A percentile compares a stretch with the other conserved stretches of the same genome.
Evolutionary conservation across 53 echinoderm and acorn worm genomes (phyloP).

Genomic region (Astropecten irregularis): DNA sequence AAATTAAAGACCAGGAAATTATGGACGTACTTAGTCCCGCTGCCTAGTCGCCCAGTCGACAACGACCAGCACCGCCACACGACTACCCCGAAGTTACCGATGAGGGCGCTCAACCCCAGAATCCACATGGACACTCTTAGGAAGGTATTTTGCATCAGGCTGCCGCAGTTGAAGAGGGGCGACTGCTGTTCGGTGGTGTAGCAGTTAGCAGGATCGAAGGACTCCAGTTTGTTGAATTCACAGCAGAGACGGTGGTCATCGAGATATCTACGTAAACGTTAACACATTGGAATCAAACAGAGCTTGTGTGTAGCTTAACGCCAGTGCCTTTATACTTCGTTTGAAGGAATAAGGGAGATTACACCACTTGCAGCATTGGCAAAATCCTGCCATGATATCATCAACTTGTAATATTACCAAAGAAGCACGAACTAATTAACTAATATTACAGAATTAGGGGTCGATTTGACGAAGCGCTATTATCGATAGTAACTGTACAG

Average conservation of each 20-base stretch:
- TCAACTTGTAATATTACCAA: no score
- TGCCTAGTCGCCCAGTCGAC: background rate
- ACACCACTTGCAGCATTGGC: no score
- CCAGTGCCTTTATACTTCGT: background rate
- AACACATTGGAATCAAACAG: no score
- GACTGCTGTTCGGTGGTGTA: slow-evolving; percentile 31
- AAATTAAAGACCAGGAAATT: slow-evolving; percentile 16
- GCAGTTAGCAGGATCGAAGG: background rate
- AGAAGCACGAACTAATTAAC: no score
- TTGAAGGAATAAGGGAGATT: background rate
- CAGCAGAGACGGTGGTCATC: slow-evolving; percentile 28
- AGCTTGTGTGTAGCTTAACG: background rate
- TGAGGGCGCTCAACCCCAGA: slow-evolving; percentile 53
- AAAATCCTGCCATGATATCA: no score
- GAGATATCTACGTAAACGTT: background rate
- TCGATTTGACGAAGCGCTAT: no score
- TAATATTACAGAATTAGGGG: no score
- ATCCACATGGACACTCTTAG: slow-evolving; percentile 53
- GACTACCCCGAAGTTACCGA: slow-evolving; percentile 56
- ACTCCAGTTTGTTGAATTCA: background rate
- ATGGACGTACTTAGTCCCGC: slow-evolving; percentile 23
- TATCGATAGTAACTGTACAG: no score
- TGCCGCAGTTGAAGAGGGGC: slow-evolving; percentile 38
- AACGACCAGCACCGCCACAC: background rate
- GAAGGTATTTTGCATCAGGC: slow-evolving; percentile 50